Evolutionary conservation across 2,888 invertebrate species (phyloP), one percentile per base, ranked within the genome.

Genomic region (Hoplodrina blanda): DNA sequence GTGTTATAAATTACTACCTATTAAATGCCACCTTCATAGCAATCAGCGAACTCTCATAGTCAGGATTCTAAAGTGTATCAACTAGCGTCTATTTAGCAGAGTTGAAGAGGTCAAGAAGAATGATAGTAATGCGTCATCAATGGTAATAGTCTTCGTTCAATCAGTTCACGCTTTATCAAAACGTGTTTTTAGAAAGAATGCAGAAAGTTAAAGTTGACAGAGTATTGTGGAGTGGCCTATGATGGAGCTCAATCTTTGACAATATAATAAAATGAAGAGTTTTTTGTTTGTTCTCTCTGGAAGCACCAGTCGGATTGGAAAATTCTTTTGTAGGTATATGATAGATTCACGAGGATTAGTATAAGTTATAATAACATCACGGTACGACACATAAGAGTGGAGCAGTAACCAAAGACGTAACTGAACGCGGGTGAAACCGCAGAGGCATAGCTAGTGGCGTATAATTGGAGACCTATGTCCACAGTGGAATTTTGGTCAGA

Each of bases 21-120:
- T 74, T 74, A 50, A 69, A 69, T 44, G 11, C 49, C 49, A 76
- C 53, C 62, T 76, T 54, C 52, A 10, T 11, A 76, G 33, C 53
- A 76, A 72, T 54, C 56, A 75, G 49, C 62, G 44, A 50, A 17
- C 53, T 59, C 46, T 49, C 20, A 52, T 30, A 50, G 52, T n/a
- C 61, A 56, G 46, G 55, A 64, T 64, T 56, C 30, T 76, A 49
- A 56, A 63, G 64, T 55, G 49, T 74, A 52, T 33, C 33, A 62
- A 65, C 56, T 25, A 61, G 52, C 13, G 33, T 57, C 53, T 50
- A 71, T 71, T 75, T 71, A 52, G 25, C 46, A 0, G 53, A 65
- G 72, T 65, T 61, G 56, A 71, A 52, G 33, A 44, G 72, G 65
- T 77, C 77, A 65, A 61, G 25, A 49, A 53, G 61, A 62, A 53